phyloP scores from a whole-genome alignment of 2,113 vertebrate genomes.

The Hemiscyllium ocellatum region DNA sequence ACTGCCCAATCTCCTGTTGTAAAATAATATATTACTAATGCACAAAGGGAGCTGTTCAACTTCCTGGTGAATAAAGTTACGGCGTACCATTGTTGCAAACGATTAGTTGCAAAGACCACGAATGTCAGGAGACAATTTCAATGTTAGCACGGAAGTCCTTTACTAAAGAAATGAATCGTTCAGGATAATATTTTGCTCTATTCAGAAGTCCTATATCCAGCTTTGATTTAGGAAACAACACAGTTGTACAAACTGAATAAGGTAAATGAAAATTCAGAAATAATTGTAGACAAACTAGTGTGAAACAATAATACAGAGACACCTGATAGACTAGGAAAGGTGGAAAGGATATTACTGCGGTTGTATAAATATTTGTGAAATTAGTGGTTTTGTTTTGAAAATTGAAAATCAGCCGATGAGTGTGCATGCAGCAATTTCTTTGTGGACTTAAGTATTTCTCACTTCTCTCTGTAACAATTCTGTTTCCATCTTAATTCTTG shows the following conservation, averaged over 20 bases:
- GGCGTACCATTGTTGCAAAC: neutral
- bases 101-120: neutral
- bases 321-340: neutral
- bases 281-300: neutral
- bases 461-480: neutral
- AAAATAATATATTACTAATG: slow-evolving; percentile 14
- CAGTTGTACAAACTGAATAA: neutral
- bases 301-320: neutral
- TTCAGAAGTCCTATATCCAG: neutral
- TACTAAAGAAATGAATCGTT: neutral
- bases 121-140: neutral
- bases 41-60: slow-evolving; percentile 16
- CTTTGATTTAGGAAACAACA: neutral
- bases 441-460: neutral
- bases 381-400: neutral
- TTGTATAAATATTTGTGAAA: neutral
- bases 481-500: neutral
- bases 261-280: neutral
- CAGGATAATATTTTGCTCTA: neutral
- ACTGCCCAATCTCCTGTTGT: neutral
- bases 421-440: neutral
- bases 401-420: neutral
- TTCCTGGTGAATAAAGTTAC: neutral
- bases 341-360: neutral
- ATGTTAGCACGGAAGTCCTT: neutral